A percentile compares a stretch with the other conserved stretches of the same genome.
Evolutionary conservation across 2,113 vertebrate genomes (phyloP).

Genomic region (Gallinago undulata): DNA sequence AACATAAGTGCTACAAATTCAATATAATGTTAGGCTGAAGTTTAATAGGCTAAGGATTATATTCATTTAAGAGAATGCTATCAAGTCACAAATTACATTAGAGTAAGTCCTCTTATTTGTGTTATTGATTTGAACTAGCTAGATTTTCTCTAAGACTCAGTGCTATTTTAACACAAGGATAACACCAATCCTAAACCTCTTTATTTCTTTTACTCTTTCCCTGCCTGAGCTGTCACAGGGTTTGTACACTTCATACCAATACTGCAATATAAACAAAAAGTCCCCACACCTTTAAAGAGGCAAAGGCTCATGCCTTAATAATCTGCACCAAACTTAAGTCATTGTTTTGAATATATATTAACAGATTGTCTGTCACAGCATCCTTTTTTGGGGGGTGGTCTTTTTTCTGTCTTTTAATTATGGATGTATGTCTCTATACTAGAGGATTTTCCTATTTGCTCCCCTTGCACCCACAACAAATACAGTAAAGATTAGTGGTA

Average conservation of each 20-base stretch:
- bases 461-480: background rate
- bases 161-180: background rate
- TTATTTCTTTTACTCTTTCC: background rate
- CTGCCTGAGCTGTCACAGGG: background rate
- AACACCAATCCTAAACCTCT: fast-evolving
- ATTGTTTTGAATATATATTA: background rate
- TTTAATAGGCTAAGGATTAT: background rate
- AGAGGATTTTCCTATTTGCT: background rate
- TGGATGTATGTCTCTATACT: background rate
- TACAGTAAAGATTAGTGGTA: background rate
- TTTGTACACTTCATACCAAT: background rate
- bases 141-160: background rate
- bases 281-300: background rate
- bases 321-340: background rate
- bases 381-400: background rate
- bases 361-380: background rate
- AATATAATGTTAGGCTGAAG: background rate
- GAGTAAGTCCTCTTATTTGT: background rate
- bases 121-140: background rate
- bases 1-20: background rate
- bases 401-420: background rate
- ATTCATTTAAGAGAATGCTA: background rate
- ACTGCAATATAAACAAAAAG: background rate
- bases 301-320: background rate
- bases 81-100: constrained; percentile 11